Evolutionary conservation across 2,797 vertebrate species (phyloP), one percentile per base, ranked within the genome.

Genomic region (Triplophysa bombifrons): DNA sequence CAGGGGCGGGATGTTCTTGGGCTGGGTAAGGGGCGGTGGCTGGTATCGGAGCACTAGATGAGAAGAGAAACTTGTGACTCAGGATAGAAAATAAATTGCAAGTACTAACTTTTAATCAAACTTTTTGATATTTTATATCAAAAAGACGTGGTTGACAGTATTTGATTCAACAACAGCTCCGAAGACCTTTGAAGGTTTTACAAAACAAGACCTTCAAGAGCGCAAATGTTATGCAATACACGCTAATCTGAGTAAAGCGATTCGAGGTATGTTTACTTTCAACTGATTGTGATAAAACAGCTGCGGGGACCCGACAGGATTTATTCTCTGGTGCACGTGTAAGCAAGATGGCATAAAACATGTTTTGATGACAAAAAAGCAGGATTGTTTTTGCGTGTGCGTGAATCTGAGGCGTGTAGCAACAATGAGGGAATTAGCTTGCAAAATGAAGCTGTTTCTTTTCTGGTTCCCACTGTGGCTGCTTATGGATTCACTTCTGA

Each of bases 1-100:
- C 0, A 74, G 56, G 6, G 81, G 69, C 72, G 78, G 83, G 34
- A 73, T 74, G 55, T 82, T 81, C 72, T 89, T 90, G 8, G 76
- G 67, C 11, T 22, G 50, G 72, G 76, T 61, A 25, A 89, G 87
- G 48, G 85, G 86, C 72, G 80, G 30, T n/a, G 53, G 46, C 34
- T 61, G 55, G 41, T 65, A 72, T 44, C 11, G 51, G 48, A 63
- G 61, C 48, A 60, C 83, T 81, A 68, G 41, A 68, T 19, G 30
- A 79, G 50, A 65, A 50, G 13, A 80, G n/a, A 60, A 58, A 48
- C n/a, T 48, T n/a, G 48, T 19, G 4, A 20, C 10, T 41, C 10
- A 56, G 38, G 19, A 30, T 38, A 38, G 16, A 56, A 50, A 51
- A 64, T 41, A 60, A 58, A 7, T 48, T 61, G 41, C 38, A n/a